These are phyloP conservation scores for Cremastobaeus sp. DNA, from an alignment of 2,888 invertebrate species.

Conservation along the genomic window DNA sequence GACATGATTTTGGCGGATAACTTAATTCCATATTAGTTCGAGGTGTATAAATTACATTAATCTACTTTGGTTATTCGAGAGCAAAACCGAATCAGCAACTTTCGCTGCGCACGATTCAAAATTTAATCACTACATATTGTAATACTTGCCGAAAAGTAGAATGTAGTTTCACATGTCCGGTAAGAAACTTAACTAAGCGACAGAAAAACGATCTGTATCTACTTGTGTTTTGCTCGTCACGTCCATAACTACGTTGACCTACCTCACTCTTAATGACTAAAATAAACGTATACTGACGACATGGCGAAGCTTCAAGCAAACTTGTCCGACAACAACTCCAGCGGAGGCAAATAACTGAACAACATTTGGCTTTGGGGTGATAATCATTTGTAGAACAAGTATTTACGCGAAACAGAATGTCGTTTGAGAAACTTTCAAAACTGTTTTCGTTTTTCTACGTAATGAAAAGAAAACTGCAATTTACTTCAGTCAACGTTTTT, in stretches of 20 bases:
- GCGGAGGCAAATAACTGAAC: constrained; percentile 21
- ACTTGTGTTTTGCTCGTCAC: constrained; percentile 18
- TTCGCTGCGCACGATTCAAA: neutral
- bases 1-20: too few species aligned
- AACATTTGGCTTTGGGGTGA: neutral
- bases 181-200: constrained; percentile 26
- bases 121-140: constrained; percentile 29
- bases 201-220: neutral
- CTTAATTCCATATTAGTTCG: constrained; percentile 7
- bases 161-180: constrained; percentile 9
- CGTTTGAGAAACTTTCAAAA: constrained; percentile 23
- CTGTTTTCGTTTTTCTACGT: constrained; percentile 14
- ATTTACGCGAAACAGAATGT: constrained; percentile 20
- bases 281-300: constrained; percentile 59
- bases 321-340: constrained; percentile 58
- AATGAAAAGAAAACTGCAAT: too few species aligned
- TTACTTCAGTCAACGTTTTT: too few species aligned
- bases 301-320: constrained; percentile 57
- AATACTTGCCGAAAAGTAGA: constrained; percentile 8
- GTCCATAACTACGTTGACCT: constrained; percentile 48
- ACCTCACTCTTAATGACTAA: constrained; percentile 42
- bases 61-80: too few species aligned
- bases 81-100: neutral
- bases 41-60: neutral
- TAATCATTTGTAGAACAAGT: constrained; percentile 33